Conservation (phyloP, 2,888 invertebrate genomes). For the Netelia inedita region DNA sequence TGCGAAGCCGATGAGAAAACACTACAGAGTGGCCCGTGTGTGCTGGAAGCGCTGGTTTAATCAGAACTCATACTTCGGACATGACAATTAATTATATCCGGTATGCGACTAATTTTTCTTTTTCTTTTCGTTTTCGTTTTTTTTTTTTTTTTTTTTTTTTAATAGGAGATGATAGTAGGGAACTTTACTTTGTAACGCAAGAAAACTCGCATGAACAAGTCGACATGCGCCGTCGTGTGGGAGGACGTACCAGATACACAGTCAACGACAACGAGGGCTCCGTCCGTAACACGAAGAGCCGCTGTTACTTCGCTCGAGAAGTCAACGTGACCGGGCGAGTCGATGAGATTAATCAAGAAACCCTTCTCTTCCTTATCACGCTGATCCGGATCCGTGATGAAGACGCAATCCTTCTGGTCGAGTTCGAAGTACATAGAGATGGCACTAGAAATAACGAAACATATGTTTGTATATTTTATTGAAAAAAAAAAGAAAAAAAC, state of each 20-base stretch:
- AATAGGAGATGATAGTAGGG: slow-evolving; percentile 40
- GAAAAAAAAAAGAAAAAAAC: too few relatives aligned
- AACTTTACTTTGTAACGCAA: slow-evolving; percentile 67
- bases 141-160: slow-evolving; percentile 11
- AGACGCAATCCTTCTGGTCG: slow-evolving; percentile 96
- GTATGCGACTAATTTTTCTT: not conserved
- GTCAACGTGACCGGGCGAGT: slow-evolving; percentile 99
- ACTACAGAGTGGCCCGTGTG: slow-evolving; percentile 82
- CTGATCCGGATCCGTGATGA: slow-evolving; percentile 96
- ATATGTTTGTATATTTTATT: slow-evolving; percentile 43
- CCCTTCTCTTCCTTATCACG: slow-evolving; percentile 96
- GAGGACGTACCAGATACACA: slow-evolving; percentile 96
- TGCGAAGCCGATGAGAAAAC: slow-evolving; percentile 65
- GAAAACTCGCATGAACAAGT: slow-evolving; percentile 65
- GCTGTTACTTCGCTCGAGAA: slow-evolving; percentile 99
- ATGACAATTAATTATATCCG: not conserved
- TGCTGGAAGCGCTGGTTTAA: slow-evolving; percentile 79
- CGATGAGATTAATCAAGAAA: slow-evolving; percentile 99
- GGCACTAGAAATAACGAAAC: slow-evolving; percentile 89
- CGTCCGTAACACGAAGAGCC: slow-evolving; percentile 99
- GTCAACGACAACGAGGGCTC: slow-evolving; percentile 99
- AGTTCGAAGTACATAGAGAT: slow-evolving; percentile 99
- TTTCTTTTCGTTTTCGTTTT: not conserved
- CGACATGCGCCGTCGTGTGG: slow-evolving; percentile 67
- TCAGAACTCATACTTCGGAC: slow-evolving; percentile 8